These are phyloP conservation scores for Hyposmocoma kahamanoa DNA, from an alignment of 1,140 invertebrate genomes.

Conservation along the genomic window DNA sequence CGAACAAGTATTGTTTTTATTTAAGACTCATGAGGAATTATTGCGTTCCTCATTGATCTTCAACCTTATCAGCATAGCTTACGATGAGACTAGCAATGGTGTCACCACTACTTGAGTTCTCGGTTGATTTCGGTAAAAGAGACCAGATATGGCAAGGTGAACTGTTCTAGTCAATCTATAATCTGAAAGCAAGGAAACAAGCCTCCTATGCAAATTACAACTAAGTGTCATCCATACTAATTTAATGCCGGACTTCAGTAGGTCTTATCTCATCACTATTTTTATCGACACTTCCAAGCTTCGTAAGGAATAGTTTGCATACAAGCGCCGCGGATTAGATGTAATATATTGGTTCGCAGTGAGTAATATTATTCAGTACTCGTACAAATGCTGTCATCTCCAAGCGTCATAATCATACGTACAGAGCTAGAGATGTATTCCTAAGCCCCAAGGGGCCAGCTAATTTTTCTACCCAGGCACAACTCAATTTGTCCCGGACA, in stretches of 20 bases:
- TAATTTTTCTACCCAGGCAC: conserved; percentile 53
- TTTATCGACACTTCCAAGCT: neutral
- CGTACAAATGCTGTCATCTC: conserved; percentile 9
- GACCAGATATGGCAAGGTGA: neutral
- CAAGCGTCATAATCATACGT: neutral
- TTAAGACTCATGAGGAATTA: neutral
- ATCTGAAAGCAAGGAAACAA: neutral
- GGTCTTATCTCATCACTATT: neutral
- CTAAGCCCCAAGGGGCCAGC: conserved; percentile 41
- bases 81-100: too few relatives aligned
- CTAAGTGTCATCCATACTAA: neutral
- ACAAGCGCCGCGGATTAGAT: too few relatives aligned
- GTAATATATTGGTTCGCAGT: neutral
- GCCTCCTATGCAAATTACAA: neutral
- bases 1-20: neutral
- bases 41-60: neutral
- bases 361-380: neutral
- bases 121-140: neutral
- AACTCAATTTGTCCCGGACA: conserved; percentile 67
- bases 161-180: conserved; percentile 3
- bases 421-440: conserved; percentile 4
- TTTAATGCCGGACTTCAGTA: neutral
- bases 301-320: too few relatives aligned
- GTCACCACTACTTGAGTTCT: too few relatives aligned
- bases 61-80: neutral